phyloP scores from a whole-genome alignment of 2,797 vertebrate genomes.

The Sebastes melanostomus region DNA sequence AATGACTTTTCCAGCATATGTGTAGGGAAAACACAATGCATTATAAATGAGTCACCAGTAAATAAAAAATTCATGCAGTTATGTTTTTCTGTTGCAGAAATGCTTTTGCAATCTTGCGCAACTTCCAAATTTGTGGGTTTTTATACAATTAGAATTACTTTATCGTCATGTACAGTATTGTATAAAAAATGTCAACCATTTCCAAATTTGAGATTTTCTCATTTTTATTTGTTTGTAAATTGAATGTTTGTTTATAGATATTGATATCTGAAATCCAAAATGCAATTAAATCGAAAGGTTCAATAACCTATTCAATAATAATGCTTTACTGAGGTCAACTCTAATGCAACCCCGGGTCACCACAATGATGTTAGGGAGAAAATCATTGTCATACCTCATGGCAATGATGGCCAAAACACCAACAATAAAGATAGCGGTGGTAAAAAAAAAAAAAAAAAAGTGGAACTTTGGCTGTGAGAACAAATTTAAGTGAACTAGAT shows the following conservation, averaged over 20 bases:
- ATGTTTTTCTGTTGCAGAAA: neutral
- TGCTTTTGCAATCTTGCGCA: neutral
- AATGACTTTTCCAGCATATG: neutral
- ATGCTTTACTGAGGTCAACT: neutral
- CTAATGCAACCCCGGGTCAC: neutral
- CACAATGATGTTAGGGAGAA: neutral
- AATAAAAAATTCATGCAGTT: neutral
- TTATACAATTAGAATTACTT: rapidly evolving
- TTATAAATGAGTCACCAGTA: neutral
- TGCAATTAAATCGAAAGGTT: neutral
- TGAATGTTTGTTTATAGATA: neutral
- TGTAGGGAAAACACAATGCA: neutral
- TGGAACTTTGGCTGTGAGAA: neutral
- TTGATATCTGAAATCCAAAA: neutral
- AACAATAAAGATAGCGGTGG: neutral
- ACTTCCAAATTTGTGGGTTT: neutral
- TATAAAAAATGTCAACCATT: too few relatives aligned
- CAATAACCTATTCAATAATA: neutral
- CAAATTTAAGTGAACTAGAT: neutral
- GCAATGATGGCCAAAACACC: neutral
- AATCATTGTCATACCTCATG: neutral
- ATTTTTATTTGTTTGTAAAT: neutral
- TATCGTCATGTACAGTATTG: neutral
- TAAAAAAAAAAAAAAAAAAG: neutral
- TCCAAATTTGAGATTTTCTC: neutral